Base-by-base conservation (phyloP, 2,888 invertebrate species). In the Aethes cnicana region DNA sequence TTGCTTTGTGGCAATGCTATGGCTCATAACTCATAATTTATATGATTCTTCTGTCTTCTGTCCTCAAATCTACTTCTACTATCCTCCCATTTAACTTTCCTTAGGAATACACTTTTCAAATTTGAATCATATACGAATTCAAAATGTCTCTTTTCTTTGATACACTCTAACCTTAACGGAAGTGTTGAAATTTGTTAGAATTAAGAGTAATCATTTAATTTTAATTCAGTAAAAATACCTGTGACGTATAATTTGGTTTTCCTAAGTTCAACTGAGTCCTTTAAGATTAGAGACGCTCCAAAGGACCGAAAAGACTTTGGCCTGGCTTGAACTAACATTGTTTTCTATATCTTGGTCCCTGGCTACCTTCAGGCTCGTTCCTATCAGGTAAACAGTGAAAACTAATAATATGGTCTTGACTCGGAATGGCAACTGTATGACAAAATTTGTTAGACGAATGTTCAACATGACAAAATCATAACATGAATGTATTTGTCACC, bases 351-450 rank as follows among this genome's bases (percentile, higher is more conserved):
- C 82, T 87, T 76, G 68, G 88, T 91, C 92, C 92, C 91, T 92
- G 92, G 93, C 93, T 91, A 92, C 91, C 92, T 91, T 92, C 94
- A 94, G 94, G 94, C 94, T 94, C 94, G 92, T 94, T 94, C 92
- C 92, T 94, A 91, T 94, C 94, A 94, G 94, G 94, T 94, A 94
- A 94, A 93, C 92, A 92, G 77, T 72, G 75, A 81, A 68, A 77
- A 76, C 48, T 39, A 78, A 74, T 76, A 81, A 74, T 76, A 81
- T 82, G 74, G 78, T 83, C 81, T 81, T 81, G 72, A 84, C 68
- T 82, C 81, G 82, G 86, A 88, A 89, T 89, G 88, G 80, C 82
- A 86, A 84, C 66, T 85, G 85, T 83, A 87, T 83, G 81, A 82
- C 85, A 74, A 86, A 84, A 86, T 81, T 44, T 73, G 70, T 85